phyloP scores from a whole-genome alignment of 2,797 vertebrate species.

The Galaxias olidus region DNA sequence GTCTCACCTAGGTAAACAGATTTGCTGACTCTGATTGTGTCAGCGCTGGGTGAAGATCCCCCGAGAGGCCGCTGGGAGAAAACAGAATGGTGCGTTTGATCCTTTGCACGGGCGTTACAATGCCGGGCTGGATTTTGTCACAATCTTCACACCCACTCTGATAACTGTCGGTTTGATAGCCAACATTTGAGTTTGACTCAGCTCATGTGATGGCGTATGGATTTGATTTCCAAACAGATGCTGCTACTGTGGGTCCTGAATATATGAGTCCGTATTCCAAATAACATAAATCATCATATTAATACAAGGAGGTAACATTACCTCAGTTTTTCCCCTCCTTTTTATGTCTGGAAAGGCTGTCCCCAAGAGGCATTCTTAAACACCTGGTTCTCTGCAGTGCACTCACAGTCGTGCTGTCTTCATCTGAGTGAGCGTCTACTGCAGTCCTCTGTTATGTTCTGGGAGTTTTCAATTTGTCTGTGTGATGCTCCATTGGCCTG shows the following conservation, averaged over 20 bases:
- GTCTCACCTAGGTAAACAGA: conserved; percentile 64
- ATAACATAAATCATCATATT: too few relatives aligned
- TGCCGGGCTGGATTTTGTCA: conserved; percentile 27
- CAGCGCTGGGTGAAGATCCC: conserved; percentile 47
- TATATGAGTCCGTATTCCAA: too few relatives aligned
- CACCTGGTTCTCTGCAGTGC: neutral
- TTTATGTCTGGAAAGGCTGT: too few relatives aligned
- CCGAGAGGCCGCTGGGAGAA: conserved; percentile 52
- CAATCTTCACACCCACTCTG: conserved; percentile 19
- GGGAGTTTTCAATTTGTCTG: conserved; percentile 38
- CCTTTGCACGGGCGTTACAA: conserved; percentile 27
- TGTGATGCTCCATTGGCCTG: conserved; percentile 26
- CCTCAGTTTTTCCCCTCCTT: too few relatives aligned
- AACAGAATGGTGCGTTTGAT: conserved; percentile 47
- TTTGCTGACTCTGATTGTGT: conserved; percentile 64
- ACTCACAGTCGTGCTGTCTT: conserved; percentile 7
- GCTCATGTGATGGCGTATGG: too few relatives aligned
- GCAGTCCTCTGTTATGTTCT: conserved; percentile 12
- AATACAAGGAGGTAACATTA: too few relatives aligned
- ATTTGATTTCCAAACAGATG: too few relatives aligned
- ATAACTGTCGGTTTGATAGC: conserved; percentile 20
- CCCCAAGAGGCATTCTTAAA: neutral
- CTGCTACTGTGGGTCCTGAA: too few relatives aligned
- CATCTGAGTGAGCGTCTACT: conserved; percentile 10
- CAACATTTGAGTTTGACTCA: neutral